Evolutionary conservation across 2,888 invertebrate genomes (phyloP), one percentile per base, ranked within the genome.

Genomic region (Nymphalis c-album): DNA sequence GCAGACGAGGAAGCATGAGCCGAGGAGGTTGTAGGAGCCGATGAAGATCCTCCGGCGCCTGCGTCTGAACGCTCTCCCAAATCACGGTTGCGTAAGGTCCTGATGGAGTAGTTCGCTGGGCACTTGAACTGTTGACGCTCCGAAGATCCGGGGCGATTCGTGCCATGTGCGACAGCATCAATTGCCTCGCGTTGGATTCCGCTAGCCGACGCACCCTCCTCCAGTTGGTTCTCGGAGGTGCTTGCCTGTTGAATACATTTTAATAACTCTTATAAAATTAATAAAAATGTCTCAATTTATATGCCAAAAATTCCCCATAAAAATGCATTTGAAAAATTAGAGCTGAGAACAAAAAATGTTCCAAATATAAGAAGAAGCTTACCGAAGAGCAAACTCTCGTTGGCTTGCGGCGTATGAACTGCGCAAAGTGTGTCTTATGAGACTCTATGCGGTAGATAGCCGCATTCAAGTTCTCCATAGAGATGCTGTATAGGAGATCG

Each of bases 381-480:
- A 71, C 70, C 57, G 60, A 40, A 57, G 57, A 20, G 20, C 47
- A 55, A 18, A 61, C 20, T 8, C 57, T 31, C 13, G 40, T 35
- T 13, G 64, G 59, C 7, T 20, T 57, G 4, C 48, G 60, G 18
- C 65, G 62, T 45, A 73, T 51, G 16, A 68, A 73, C 40, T 71
- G 66, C 3, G 55, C 47, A 17, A 26, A 60, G 7, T 73, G 66
- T 0, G 70, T 57, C 35, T 59, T 64, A 16, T 73, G 66, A 8
- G 50, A n/a, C 8, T 67, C 66, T 1, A 73, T 64, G n/a, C 67
- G 68, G 17, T 47, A 16, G 16, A 73, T 62, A 0, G 73, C 73
- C 2, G 62, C 58, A 10, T 67, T 64, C 47, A 73, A 58, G 17
- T 70, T 70, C 47, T 71, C 70, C 67, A 70, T 65, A 8, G 67